Conservation (phyloP, 2,888 invertebrate species). For the Cabera pusaria region DNA sequence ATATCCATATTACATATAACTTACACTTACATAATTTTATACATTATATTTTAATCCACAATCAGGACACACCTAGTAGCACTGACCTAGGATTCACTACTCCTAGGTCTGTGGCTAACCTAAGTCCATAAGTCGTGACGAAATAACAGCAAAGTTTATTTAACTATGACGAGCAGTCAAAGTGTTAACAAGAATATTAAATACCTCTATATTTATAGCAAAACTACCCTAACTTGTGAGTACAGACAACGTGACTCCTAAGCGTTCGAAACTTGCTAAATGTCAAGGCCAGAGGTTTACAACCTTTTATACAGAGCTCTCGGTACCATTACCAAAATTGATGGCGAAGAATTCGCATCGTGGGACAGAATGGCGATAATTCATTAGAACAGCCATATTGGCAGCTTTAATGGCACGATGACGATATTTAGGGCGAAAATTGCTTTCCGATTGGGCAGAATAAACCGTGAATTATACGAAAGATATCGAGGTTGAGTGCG, state of each 20-base stretch:
- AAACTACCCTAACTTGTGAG: constrained; percentile 2
- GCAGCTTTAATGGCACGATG: constrained; percentile 38
- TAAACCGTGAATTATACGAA: constrained; percentile 15
- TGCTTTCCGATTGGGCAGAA: constrained; percentile 28
- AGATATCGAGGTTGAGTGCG: neutral
- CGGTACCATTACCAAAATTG: constrained; percentile 21
- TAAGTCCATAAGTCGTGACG: too few relatives aligned
- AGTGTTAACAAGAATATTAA: too few relatives aligned
- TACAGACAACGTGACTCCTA: constrained; percentile 15
- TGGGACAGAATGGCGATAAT: constrained; percentile 29
- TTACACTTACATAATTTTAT: too few relatives aligned
- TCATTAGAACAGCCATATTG: constrained; percentile 32
- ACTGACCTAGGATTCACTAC: too few relatives aligned
- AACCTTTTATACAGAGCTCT: constrained; percentile 20
- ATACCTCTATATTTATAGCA: too few relatives aligned
- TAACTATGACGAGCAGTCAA: too few relatives aligned
- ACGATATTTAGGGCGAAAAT: constrained; percentile 42
- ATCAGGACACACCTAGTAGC: too few relatives aligned
- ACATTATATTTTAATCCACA: too few relatives aligned
- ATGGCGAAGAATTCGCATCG: constrained; percentile 27
- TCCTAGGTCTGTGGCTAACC: too few relatives aligned
- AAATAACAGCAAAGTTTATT: too few relatives aligned
- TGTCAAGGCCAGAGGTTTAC: constrained; percentile 31
- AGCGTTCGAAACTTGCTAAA: constrained; percentile 15
- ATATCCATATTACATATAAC: too few relatives aligned